A percentile compares a stretch with the other conserved stretches of the same genome.
phyloP scores from a whole-genome alignment of 2,797 vertebrate species.

The Anguilla anguilla region DNA sequence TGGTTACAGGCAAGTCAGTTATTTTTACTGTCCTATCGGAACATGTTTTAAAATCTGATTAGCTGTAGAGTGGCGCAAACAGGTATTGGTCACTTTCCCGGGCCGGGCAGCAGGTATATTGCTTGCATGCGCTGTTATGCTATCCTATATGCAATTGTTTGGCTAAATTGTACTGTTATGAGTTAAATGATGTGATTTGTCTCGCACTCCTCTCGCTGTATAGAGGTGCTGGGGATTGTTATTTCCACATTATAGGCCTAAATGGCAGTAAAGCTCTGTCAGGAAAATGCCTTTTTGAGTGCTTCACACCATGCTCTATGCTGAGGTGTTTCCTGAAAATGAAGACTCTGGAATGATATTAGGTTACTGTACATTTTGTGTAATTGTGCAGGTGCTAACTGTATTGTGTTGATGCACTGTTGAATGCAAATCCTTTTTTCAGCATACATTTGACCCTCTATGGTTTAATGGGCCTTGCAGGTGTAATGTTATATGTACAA shows the following conservation, averaged over 20 bases:
- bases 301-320: neutral
- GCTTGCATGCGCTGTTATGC: neutral
- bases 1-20: neutral
- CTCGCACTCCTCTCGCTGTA: neutral
- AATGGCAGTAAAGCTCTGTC: neutral
- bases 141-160: neutral
- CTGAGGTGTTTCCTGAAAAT: neutral
- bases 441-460: neutral
- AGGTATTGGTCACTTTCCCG: neutral
- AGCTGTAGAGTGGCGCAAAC: neutral
- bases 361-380: neutral
- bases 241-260: neutral
- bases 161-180: neutral
- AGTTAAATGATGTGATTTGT: neutral
- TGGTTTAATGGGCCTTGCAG: neutral
- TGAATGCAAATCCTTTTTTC: neutral
- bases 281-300: neutral
- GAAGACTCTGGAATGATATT: neutral
- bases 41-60: neutral
- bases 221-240: neutral
- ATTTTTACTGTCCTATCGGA: neutral
- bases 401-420: constrained; percentile 1
- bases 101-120: neutral
- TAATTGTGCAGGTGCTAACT: neutral
- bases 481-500: neutral